Evolutionary conservation across 2,888 invertebrate genomes (phyloP), one percentile per base, ranked within the genome.

Genomic region (Pteria penguin): DNA sequence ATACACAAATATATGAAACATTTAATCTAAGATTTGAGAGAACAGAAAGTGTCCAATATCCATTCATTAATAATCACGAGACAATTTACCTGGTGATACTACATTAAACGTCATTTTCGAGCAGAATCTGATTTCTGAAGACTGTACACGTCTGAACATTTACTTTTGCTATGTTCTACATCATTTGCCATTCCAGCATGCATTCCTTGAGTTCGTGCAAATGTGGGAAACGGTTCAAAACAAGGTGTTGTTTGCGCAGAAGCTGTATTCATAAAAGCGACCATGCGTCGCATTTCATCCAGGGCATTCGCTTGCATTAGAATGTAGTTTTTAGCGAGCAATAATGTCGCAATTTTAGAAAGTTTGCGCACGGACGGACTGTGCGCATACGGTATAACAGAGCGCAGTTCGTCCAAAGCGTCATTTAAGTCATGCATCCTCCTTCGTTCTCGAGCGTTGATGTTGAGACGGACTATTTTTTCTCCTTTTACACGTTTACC

Each of bases 361-460:
- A 92, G 88, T 85, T 92, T 92, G 62, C 92, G 79, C n/a, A 92
- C 92, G 4, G 91, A 91, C 2, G 92, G 92, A 75, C 90, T 89
- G 84, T 91, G 91, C 1, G 91, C 91, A 81, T 92, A 92, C n/a
- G 92, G 92, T 29, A 92, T 92, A 57, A 92, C 92, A 2, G 88
- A 86, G 2, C 92, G 82, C 29, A 92, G 85, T 69, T 90, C 91
- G 77, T 92, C 92, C 67, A 92, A 84, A 0, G 92, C 92, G 78
- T 93, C 92, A 84, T 93, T 93, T 74, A 93, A 80, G 82, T 93
- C 93, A 82, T 93, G 93, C 93, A 93, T 93, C 66, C 93, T 85
- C 61, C 91, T 83, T 36, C 93, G 82, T 84, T 93, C 93, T 33
- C 93, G 85, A 4, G 93, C 92, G 85, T 93, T 93, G 58, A 93